A percentile compares a stretch with the other conserved stretches of the same genome.
These are phyloP conservation scores for Sylvietta virens DNA, from an alignment of 2,113 vertebrate species.

Conservation along the genomic window DNA sequence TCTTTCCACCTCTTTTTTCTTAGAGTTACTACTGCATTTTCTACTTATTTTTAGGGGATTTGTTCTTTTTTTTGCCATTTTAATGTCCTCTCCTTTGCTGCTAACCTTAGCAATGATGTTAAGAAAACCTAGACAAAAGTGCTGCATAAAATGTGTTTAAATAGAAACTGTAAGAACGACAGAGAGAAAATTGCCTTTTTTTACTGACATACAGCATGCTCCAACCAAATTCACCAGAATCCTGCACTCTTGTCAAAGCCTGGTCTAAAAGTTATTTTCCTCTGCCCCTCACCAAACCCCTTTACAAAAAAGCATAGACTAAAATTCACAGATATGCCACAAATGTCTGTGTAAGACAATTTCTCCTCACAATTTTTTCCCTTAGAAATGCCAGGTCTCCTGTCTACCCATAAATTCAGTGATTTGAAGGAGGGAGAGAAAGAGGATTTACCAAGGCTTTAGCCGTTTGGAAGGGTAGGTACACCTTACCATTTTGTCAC, in stretches of 20 bases:
- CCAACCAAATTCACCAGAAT: background rate
- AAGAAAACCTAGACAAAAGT: background rate
- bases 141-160: background rate
- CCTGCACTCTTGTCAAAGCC: background rate
- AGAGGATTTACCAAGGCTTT: background rate
- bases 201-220: background rate
- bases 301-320: background rate
- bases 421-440: background rate
- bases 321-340: rapidly evolving
- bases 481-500: background rate
- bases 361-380: background rate
- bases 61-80: background rate
- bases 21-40: background rate
- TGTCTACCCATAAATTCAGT: background rate
- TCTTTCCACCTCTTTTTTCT: background rate
- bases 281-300: background rate
- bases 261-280: background rate
- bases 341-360: background rate
- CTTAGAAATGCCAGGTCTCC: background rate
- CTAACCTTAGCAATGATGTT: background rate
- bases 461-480: background rate
- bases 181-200: background rate
- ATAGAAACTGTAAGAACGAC: background rate
- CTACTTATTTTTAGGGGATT: background rate
- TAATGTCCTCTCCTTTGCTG: background rate